phyloP scores from a whole-genome alignment of 2,113 vertebrate genomes.

The Arizona elegans region DNA sequence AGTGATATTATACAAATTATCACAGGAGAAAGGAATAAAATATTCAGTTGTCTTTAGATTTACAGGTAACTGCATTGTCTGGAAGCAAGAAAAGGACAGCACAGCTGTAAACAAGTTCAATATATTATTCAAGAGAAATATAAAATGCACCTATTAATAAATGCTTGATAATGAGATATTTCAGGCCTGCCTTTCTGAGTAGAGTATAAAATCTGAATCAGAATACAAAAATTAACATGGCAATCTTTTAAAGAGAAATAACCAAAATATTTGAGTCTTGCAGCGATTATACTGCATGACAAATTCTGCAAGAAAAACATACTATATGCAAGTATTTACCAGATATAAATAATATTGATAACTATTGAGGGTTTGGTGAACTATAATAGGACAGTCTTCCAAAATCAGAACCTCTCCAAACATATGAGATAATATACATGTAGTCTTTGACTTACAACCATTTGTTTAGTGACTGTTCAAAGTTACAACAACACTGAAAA shows the following conservation, averaged over 20 bases:
- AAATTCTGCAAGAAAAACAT: slow-evolving; percentile 5
- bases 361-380: not conserved
- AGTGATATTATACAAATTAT: not conserved
- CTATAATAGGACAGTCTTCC: not conserved
- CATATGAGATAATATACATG: too few species aligned
- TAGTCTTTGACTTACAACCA: too few species aligned
- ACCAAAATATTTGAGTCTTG: slow-evolving; percentile 45
- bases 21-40: not conserved
- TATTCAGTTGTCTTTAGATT: not conserved
- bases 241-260: slow-evolving; percentile 10
- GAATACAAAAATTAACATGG: slow-evolving; percentile 29
- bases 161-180: slow-evolving; percentile 19
- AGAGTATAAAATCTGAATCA: not conserved
- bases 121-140: slow-evolving; percentile 18
- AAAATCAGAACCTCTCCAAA: too few species aligned
- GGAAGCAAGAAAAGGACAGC: not conserved
- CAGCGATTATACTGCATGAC: slow-evolving; percentile 20
- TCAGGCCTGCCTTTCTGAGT: not conserved
- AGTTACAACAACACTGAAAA: too few species aligned
- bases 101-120: not conserved
- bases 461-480: too few species aligned
- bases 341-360: not conserved
- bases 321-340: not conserved
- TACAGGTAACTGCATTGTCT: not conserved
- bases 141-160: slow-evolving; percentile 11